phyloP scores from a whole-genome alignment of 2,797 vertebrate genomes.

The Mus minutoides region DNA sequence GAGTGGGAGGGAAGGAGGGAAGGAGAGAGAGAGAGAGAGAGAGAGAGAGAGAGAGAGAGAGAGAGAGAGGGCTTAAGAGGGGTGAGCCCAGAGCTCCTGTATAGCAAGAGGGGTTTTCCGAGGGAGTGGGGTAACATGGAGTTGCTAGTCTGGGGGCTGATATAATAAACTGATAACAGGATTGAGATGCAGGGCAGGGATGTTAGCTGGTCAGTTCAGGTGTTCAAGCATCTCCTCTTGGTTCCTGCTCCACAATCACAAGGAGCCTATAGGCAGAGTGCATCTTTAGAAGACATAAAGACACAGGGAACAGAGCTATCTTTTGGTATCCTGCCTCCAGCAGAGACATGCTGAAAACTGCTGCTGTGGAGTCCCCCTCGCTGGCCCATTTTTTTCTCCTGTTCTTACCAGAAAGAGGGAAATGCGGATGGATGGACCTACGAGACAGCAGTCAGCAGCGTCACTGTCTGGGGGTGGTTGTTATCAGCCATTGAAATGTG shows the following conservation, averaged over 20 bases:
- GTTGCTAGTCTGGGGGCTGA: too few relatives aligned
- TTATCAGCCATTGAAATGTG: constrained; percentile 8
- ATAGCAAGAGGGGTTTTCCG: too few relatives aligned
- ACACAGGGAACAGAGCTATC: neutral
- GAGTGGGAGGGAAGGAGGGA: neutral
- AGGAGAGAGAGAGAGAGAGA: neutral
- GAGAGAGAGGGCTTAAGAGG: neutral
- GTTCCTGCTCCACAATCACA: neutral
- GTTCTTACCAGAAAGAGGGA: neutral
- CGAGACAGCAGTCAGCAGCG: neutral
- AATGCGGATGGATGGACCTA: neutral
- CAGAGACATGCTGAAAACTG: neutral
- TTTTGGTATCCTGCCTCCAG: neutral
- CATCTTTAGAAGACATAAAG: neutral
- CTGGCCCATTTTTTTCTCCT: neutral
- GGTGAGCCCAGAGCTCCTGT: neutral
- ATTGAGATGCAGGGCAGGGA: neutral
- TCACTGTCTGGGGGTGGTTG: neutral
- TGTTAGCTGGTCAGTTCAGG: neutral
- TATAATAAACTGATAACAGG: neutral
- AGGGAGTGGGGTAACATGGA: neutral
- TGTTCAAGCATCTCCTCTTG: neutral
- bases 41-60: neutral
- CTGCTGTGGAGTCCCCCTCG: too few relatives aligned
- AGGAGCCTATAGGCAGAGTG: neutral